Base-by-base conservation (phyloP, 2,113 vertebrate genomes). In the Anoura caudifer region DNA sequence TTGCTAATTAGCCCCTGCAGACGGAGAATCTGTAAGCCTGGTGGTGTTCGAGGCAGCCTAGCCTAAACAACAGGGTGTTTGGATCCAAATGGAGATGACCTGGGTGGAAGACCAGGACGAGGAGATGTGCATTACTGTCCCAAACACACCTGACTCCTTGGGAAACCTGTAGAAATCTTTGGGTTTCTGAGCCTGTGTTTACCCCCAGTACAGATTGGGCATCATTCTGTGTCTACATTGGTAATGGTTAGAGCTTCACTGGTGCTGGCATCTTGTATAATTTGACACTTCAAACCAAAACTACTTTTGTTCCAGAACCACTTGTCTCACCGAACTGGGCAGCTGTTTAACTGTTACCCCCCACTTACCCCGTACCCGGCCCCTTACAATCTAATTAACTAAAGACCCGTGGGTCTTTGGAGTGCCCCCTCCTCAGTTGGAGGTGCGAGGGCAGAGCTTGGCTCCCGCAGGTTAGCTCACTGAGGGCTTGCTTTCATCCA, bases 401-500 rank as follows among this genome's bases (percentile, higher is more conserved):
- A 43, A 43, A 72, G 94, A 41, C 81, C 83, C 6, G 3, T 16
- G 2, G 2, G 59, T 83, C 38, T 75, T 59, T 20, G 31, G 38
- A 86, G 22, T 0, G 0, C 2, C 45, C 28, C 61, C 28, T 63
- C 33, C 19, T 65, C 54, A 19, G 28, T 38, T 47, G 31, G 85
- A 83, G 61, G n/a, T 17, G 54, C 24, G 43, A 92, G 94, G 89
- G 65, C 89, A 80, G 61, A 93, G 72, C 91, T 89, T 45, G 28
- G 75, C 83, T 93, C 50, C 50, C 36, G 38, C 73, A 95, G 97
- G 96, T 94, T 97, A 96, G 96, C 72, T 94, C 43, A 54, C 38
- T 80, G 41, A 90, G 97, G 88, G 83, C 91, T 93, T 59, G 70
- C 81, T 95, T 95, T 80, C 80, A 86, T 93, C 93, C 87, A 89